A percentile compares a stretch with the other conserved stretches of the same genome.
Conservation (phyloP, 2,797 vertebrate genomes). For the Malacoraja senta region DNA sequence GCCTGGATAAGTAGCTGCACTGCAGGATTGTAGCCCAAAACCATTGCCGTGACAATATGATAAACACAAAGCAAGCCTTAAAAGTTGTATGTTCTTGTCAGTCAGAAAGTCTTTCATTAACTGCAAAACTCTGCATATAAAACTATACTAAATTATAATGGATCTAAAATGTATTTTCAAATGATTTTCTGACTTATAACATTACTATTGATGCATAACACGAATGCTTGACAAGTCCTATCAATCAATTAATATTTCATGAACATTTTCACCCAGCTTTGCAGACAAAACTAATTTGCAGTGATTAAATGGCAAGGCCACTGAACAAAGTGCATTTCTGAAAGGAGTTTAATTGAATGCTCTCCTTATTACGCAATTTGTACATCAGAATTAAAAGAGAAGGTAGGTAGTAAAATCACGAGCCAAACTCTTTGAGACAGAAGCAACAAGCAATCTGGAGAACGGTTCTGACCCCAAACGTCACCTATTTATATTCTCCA, state of each 20-base stretch:
- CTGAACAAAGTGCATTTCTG: neutral
- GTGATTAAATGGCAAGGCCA: slow-evolving; percentile 6
- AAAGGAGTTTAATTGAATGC: neutral
- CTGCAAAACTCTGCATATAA: neutral
- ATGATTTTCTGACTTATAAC: neutral
- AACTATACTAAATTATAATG: neutral
- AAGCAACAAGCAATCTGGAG: neutral
- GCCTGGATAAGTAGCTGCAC: too few relatives aligned
- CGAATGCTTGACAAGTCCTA: neutral
- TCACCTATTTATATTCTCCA: too few relatives aligned
- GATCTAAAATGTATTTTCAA: slow-evolving; percentile 10
- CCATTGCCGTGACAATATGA: too few relatives aligned
- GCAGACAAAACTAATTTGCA: neutral
- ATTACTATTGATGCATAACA: neutral
- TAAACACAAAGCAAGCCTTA: neutral
- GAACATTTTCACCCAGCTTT: neutral
- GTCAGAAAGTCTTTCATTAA: neutral
- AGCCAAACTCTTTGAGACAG: neutral
- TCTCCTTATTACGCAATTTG: neutral
- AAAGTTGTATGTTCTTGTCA: neutral
- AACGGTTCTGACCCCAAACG: too few relatives aligned
- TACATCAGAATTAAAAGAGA: neutral
- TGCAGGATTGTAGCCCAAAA: too few relatives aligned
- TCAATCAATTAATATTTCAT: slow-evolving; percentile 9
- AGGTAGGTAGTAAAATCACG: neutral